Base-by-base conservation (phyloP, 1,140 invertebrate species). In the Monochamus saltuarius region DNA sequence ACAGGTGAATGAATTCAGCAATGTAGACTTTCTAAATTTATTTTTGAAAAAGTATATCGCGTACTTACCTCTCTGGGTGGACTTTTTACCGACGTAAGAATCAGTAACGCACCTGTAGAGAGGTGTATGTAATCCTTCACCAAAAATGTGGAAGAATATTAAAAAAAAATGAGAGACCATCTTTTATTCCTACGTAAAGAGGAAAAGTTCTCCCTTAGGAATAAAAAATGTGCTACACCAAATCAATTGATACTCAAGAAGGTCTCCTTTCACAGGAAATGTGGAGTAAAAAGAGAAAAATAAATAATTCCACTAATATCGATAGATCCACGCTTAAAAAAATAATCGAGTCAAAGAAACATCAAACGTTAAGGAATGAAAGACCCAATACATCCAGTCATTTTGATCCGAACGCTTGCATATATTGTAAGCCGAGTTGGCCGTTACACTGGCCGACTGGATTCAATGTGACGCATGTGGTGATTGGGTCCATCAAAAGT, bases 41-140 rank as follows among this genome's bases (percentile, higher is more conserved):
- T 17, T 54, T 19, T 34, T 54, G 2, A 51, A 45, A 13, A 43
- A 43, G 22, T 56, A 56, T 43, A 56, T 56, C 16, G 40, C 54
- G n/a, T 56, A 46, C 45, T 22, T 47, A 13, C 42, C 54, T 16
- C 34, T 56, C 16, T 56, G 54, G 54, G 40, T 13, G 42, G 54
- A 1, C 45, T 56, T 16, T 40, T 56, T 10, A 35, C 40, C 7
- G 13, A 36, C 35, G 34, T 34, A 29, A 37, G 54, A 36, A 11
- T 34, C 7, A 56, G 54, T 46, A 56, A 46, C 46, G 54, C 54
- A 13, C 40, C 40, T 42, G 54, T 56, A 4, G 54, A 56, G 2
- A 56, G 43, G 14, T 56, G 54, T 40, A 22, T 19, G 38, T 17
- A 17, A n/a, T 54, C 7, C 8, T 40, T 13, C 16, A 54, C 14